Evolutionary conservation across 2,797 vertebrate genomes (phyloP).

Genomic region (Echeneis naucrates): DNA sequence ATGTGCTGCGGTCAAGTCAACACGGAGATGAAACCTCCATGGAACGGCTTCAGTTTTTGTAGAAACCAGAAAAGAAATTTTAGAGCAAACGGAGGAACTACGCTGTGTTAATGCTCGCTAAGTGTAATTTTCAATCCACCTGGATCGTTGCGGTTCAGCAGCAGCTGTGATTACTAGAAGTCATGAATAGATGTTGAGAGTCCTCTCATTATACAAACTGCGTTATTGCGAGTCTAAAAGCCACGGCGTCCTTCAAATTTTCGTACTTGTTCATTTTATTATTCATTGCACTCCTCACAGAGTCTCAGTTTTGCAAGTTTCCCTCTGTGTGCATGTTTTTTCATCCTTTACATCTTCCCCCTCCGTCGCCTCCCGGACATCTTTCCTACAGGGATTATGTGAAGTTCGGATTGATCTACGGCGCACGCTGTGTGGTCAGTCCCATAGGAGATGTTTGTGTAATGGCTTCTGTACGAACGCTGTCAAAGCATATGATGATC

Average conservation of each 20-base stretch:
- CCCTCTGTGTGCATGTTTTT: not conserved
- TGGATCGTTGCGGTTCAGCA: not conserved
- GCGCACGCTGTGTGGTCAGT: conserved; percentile 70
- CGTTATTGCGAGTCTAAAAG: conserved; percentile 1
- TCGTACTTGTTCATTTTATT: conserved; percentile 9
- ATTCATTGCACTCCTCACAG: conserved; percentile 4
- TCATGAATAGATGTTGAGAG: not conserved
- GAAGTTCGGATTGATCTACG: conserved; percentile 66
- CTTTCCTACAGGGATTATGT: conserved; percentile 60
- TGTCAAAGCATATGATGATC: conserved; percentile 75
- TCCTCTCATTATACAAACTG: conserved; percentile 3
- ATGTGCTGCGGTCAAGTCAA: not conserved
- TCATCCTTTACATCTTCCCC: conserved; percentile 13
- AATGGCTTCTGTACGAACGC: conserved; percentile 75
- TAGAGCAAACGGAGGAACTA: not conserved
- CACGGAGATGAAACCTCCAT: not conserved
- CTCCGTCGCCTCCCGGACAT: conserved; percentile 40
- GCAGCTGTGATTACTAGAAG: not conserved
- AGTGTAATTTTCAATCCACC: not conserved
- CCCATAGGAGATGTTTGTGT: conserved; percentile 76
- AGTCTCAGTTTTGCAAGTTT: conserved; percentile 35
- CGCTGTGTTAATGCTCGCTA: not conserved
- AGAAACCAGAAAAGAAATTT: too few relatives aligned
- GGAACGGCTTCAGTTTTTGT: not conserved
- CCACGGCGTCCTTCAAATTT: not conserved